Percentiles rank a stretch among this genome's conserved stretches.
Evolutionary conservation across 2,113 vertebrate species (phyloP).

Genomic region (Pantherophis guttatus): DNA sequence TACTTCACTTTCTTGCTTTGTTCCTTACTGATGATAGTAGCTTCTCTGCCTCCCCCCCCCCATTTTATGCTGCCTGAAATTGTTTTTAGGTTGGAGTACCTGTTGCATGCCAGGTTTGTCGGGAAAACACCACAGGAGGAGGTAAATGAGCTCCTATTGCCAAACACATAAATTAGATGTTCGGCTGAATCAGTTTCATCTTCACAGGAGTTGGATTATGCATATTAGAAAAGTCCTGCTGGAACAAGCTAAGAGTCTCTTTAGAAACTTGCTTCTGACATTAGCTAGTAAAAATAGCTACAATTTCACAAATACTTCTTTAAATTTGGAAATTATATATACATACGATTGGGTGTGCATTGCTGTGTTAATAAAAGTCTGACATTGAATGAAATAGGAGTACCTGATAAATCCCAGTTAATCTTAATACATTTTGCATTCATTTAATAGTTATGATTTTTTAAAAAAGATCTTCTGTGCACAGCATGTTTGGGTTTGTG

Average conservation of each 20-base stretch:
- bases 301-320: not conserved
- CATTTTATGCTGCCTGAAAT: constrained; percentile 9
- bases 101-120: constrained; percentile 19
- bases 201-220: constrained; percentile 14
- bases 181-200: constrained; percentile 13
- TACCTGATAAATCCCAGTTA: not conserved
- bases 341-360: not conserved
- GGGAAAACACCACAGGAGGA: not conserved
- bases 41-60: not conserved
- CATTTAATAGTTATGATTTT: not conserved
- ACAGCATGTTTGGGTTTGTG: not conserved
- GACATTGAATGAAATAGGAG: not conserved
- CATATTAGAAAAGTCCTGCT: not conserved
- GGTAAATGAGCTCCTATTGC: constrained; percentile 26
- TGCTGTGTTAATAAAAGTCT: not conserved
- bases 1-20: not conserved
- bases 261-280: not conserved
- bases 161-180: not conserved
- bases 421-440: not conserved
- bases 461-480: not conserved
- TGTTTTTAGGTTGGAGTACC: constrained; percentile 5
- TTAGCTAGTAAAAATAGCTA: not conserved
- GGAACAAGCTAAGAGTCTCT: not conserved
- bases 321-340: not conserved
- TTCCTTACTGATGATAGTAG: not conserved